Percentiles rank a stretch among this genome's conserved stretches.
phyloP scores from a whole-genome alignment of 35 echinoderm and acorn worm species.

The Heliocidaris erythrogramma region DNA sequence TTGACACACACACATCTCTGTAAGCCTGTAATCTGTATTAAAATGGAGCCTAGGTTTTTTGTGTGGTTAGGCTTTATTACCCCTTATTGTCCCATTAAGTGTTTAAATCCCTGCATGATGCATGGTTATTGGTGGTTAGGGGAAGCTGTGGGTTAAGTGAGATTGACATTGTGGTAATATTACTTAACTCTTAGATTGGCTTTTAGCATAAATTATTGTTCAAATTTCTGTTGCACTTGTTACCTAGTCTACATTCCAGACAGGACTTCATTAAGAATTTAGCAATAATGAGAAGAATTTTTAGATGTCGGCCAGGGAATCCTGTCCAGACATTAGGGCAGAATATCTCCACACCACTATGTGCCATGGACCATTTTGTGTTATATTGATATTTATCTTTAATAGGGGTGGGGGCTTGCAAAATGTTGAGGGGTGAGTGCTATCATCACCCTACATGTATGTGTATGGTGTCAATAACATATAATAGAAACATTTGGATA shows the following conservation, averaged over 20 bases:
- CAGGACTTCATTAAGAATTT: no score
- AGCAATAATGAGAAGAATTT: no score
- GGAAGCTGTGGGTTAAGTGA: not conserved
- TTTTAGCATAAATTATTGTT: not conserved
- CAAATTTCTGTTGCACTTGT: not conserved
- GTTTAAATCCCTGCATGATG: not conserved
- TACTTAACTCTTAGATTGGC: not conserved
- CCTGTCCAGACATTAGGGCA: not conserved
- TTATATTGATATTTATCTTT: no score
- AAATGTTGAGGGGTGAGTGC: no score
- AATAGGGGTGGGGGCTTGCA: no score
- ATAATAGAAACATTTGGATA: no score
- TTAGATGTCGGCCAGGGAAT: no score
- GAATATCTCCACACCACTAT: not conserved
- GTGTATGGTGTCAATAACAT: no score
- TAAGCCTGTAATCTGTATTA: not conserved
- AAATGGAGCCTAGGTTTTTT: not conserved
- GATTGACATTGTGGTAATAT: not conserved
- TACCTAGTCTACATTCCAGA: not conserved
- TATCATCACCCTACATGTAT: no score
- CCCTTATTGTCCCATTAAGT: not conserved
- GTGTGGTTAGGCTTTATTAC: not conserved
- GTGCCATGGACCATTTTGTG: no score
- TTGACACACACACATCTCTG: not conserved
- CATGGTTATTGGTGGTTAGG: not conserved